Evolutionary conservation across 1,140 invertebrate species (phyloP).

Genomic region (Trinorchestia longiramus): DNA sequence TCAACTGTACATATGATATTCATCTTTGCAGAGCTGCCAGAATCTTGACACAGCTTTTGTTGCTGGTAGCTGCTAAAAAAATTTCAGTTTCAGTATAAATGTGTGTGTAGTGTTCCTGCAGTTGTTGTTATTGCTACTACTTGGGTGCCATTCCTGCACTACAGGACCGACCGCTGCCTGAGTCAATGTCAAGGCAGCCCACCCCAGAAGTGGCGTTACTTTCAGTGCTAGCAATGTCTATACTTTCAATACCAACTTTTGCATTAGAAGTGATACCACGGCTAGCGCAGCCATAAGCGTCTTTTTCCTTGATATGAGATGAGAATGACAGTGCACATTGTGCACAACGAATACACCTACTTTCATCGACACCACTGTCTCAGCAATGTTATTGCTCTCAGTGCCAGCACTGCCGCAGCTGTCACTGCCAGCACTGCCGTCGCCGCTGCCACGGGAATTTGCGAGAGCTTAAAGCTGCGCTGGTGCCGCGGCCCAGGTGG

Average conservation of each 20-base stretch:
- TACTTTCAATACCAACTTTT: neutral
- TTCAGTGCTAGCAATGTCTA: neutral
- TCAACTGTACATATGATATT: neutral
- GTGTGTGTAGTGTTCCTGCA: neutral
- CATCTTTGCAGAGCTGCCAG: neutral
- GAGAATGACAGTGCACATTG: neutral
- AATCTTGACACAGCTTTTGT: neutral
- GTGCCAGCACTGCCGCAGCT: conserved; percentile 15
- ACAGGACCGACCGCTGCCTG: neutral
- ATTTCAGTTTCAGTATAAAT: neutral
- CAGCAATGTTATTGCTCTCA: neutral
- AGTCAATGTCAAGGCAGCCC: neutral
- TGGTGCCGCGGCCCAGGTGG: conserved; percentile 3
- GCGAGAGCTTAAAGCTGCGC: conserved; percentile 40
- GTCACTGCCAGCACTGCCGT: conserved; percentile 24
- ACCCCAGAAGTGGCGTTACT: neutral
- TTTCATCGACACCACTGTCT: neutral
- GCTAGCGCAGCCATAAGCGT: neutral
- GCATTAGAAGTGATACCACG: neutral
- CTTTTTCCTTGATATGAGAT: neutral
- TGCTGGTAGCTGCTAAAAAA: neutral
- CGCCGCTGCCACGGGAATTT: conserved; percentile 32
- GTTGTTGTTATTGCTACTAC: neutral
- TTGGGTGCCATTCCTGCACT: neutral
- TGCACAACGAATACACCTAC: neutral